Evolutionary conservation across 2,113 vertebrate species (phyloP).

Genomic region (Corapipo altera): DNA sequence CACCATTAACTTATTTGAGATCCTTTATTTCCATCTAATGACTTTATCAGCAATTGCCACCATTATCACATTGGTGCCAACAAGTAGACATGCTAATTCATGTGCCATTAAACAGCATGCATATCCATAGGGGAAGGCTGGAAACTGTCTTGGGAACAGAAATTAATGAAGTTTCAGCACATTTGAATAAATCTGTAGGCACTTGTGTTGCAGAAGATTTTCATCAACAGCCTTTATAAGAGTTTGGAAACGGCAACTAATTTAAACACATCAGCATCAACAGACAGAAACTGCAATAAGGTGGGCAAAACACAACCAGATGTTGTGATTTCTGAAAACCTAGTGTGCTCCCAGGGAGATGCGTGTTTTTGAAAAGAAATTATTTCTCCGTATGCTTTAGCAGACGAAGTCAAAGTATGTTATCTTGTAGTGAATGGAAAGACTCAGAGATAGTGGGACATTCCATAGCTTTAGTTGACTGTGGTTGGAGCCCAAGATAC

Average conservation of each 20-base stretch:
- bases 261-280: not conserved
- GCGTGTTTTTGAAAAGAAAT: not conserved
- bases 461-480: not conserved
- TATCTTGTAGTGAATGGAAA: not conserved
- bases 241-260: not conserved
- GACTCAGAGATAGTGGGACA: not conserved
- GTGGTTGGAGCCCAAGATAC: not conserved
- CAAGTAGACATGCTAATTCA: not conserved
- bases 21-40: constrained; percentile 7
- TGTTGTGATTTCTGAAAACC: not conserved
- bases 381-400: not conserved
- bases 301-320: not conserved
- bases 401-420: not conserved
- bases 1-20: not conserved
- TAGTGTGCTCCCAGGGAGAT: not conserved
- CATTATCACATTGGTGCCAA: not conserved
- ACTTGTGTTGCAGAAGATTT: not conserved
- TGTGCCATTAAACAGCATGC: constrained; percentile 4
- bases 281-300: not conserved
- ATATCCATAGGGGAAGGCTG: not conserved
- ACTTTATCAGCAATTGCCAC: not conserved
- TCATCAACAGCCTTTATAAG: not conserved
- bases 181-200: not conserved
- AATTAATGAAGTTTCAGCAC: not conserved
- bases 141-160: not conserved